Evolutionary conservation across 2,113 vertebrate species (phyloP), one percentile per base, ranked within the genome.

Genomic region (Calidris pugnax): DNA sequence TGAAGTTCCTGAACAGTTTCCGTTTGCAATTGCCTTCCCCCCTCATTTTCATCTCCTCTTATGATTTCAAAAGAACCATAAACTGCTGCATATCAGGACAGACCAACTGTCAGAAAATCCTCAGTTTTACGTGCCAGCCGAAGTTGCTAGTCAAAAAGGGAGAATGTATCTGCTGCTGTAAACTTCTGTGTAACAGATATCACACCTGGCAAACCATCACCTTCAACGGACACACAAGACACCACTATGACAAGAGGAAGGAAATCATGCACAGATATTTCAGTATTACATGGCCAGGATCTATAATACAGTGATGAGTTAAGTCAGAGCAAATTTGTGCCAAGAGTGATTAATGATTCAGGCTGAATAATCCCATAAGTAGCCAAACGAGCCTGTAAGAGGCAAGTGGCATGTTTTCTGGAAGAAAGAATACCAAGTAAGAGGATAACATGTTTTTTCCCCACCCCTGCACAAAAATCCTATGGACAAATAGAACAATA

Each of bases 261-360:
- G 88, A 97, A 97, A 97, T 94, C 98, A 98, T 98, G 98, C 98
- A 98, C 95, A 95, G 96, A 63, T 97, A 96, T 85, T 97, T 96
- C 80, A 96, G 78, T 95, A 96, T 92, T 96, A 97, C 39, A 79
- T 95, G 95, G 97, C 81, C 88, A 83, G n/a, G 50, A 89, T 92
- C 96, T 98, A 98, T 96, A 97, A 94, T 97, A 98, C 97, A 98
- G 90, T 86, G 94, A 95, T 89, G 92, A 96, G 39, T 89, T 87
- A 98, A 2, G 4, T 91, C 21, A 95, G 84, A 94, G 87, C 47
- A 88, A 85, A 67, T 90, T 81, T 85, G 90, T 93, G 80, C 86
- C 66, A 91, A 84, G 92, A 95, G 55, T 74, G 53, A 92, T 41
- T 62, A 84, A 89, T 77, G 85, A 91, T 73, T 95, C 80, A 92